phyloP scores from a whole-genome alignment of 2,797 vertebrate species.

The Chaetophractus vellerosus region DNA sequence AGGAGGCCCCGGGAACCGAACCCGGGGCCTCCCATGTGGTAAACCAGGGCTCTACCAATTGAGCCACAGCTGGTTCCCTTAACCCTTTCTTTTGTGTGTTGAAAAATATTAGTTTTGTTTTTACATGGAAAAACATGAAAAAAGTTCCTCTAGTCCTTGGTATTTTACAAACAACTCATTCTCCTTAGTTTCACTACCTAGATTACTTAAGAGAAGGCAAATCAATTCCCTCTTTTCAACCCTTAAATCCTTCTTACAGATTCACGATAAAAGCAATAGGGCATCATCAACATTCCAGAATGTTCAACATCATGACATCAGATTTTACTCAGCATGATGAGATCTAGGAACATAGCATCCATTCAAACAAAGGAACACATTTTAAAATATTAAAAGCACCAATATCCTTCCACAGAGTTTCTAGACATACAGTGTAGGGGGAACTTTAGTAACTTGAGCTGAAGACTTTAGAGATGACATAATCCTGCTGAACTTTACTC shows the following conservation, averaged over 20 bases:
- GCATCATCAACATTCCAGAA: background rate
- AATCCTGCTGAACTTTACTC: background rate
- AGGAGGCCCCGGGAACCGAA: too few species aligned
- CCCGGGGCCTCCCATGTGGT: too few species aligned
- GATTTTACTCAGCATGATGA: background rate
- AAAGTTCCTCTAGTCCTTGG: background rate
- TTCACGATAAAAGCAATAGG: background rate
- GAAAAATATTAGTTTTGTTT: too few species aligned
- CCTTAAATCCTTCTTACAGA: background rate
- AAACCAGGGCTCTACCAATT: too few species aligned
- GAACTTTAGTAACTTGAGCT: background rate
- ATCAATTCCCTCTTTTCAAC: background rate
- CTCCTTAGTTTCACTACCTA: background rate
- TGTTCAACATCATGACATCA: background rate
- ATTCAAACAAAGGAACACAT: background rate
- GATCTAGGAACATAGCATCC: background rate
- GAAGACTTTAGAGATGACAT: background rate
- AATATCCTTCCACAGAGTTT: background rate
- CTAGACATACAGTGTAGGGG: background rate
- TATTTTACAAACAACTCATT: conserved; percentile 9
- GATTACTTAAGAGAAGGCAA: background rate
- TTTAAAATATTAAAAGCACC: background rate
- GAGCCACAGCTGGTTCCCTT: too few species aligned
- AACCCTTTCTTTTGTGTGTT: background rate
- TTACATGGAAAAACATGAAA: background rate